Conservation (phyloP, 2,888 invertebrate species). For the Machimus rusticus region DNA sequence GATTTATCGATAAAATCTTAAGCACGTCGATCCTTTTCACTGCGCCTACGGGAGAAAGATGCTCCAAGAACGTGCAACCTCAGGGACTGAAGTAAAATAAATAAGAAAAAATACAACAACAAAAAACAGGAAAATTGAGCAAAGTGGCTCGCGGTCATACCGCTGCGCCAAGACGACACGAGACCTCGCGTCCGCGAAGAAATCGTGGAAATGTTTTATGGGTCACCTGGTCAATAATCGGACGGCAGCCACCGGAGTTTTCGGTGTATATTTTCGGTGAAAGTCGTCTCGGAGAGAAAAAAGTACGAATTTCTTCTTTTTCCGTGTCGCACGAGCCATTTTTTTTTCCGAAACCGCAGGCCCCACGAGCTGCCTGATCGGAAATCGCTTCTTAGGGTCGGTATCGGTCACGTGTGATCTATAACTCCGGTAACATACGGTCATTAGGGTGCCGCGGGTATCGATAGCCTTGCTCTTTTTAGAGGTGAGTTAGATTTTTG, state of each 20-base stretch:
- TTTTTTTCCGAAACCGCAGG: neutral
- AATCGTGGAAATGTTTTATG: slow-evolving; percentile 39
- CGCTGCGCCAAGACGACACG: neutral
- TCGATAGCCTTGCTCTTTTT: slow-evolving; percentile 1
- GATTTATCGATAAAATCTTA: neutral
- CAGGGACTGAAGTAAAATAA: neutral
- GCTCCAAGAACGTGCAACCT: neutral
- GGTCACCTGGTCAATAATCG: slow-evolving; percentile 43
- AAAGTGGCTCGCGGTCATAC: slow-evolving; percentile 2
- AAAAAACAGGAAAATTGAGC: neutral
- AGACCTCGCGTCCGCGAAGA: slow-evolving; percentile 1
- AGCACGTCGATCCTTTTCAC: neutral
- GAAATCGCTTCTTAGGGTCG: neutral
- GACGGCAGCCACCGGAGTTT: slow-evolving; percentile 16
- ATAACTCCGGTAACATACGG: neutral
- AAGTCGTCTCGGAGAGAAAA: neutral
- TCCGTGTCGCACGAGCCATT: neutral
- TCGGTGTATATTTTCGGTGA: slow-evolving; percentile 34
- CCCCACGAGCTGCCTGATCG: neutral
- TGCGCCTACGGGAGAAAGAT: neutral
- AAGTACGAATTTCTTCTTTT: neutral
- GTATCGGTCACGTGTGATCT: neutral
- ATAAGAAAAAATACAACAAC: neutral
- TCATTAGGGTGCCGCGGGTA: neutral
- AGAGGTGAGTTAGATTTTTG: neutral